phyloP scores from a whole-genome alignment of 2,113 vertebrate genomes.

The Gadus chalcogrammus region DNA sequence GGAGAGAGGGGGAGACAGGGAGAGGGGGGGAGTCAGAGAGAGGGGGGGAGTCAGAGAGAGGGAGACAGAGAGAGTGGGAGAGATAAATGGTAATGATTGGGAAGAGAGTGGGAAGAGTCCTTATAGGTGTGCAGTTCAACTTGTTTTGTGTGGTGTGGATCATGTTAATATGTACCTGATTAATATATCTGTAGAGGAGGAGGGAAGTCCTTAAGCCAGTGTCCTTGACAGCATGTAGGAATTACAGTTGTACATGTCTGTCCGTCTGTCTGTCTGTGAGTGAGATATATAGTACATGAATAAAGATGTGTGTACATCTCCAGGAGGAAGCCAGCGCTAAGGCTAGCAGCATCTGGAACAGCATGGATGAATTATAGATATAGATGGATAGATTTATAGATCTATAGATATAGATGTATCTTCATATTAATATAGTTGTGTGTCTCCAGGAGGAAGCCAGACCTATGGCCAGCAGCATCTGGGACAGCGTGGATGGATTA shows the following conservation, averaged over 20 bases:
- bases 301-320: constrained; percentile 12
- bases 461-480: constrained; percentile 82
- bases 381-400: too few relatives aligned
- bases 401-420: too few relatives aligned
- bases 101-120: neutral
- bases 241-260: too few relatives aligned
- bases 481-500: constrained; percentile 78
- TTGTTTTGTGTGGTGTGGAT: constrained; percentile 13
- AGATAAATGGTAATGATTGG: neutral
- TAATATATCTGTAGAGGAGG: too few relatives aligned
- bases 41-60: too few relatives aligned
- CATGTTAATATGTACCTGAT: too few relatives aligned
- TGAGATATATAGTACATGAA: too few relatives aligned
- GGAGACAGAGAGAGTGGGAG: constrained; percentile 15
- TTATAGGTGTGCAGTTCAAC: neutral
- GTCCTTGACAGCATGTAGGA: too few relatives aligned
- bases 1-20: constrained; percentile 22
- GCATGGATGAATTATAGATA: constrained; percentile 44
- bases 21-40: constrained; percentile 14
- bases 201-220: too few relatives aligned
- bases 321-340: constrained; percentile 89
- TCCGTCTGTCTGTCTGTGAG: too few relatives aligned
- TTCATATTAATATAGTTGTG: neutral
- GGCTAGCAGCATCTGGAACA: constrained; percentile 87
- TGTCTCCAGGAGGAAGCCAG: constrained; percentile 82